Percentiles rank a stretch among this genome's conserved stretches.
These are phyloP conservation scores for Ormyrus thymus DNA, from an alignment of 2,888 invertebrate species.

Conservation along the genomic window DNA sequence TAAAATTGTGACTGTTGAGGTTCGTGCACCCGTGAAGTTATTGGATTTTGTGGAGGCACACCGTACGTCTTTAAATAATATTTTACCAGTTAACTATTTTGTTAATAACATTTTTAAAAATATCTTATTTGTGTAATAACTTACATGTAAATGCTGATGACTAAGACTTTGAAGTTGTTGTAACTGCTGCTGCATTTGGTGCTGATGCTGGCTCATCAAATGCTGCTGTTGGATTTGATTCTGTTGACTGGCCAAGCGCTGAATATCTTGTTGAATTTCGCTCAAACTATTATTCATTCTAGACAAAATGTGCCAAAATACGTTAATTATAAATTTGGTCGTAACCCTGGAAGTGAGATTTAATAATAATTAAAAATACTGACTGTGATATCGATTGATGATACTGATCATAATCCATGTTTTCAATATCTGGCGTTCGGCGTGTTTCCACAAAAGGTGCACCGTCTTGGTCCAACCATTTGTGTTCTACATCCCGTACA, in stretches of 20 bases:
- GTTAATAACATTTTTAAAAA: too few relatives aligned
- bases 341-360: not conserved
- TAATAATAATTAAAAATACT: conserved; percentile 70
- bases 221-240: conserved; percentile 84
- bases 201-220: conserved; percentile 77
- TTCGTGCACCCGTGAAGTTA: conserved; percentile 68
- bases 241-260: conserved; percentile 89
- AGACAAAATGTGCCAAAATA: conserved; percentile 61
- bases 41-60: conserved; percentile 67
- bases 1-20: conserved; percentile 82
- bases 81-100: too few relatives aligned
- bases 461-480: conserved; percentile 81
- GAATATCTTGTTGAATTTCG: conserved; percentile 95
- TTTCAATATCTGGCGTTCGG: conserved; percentile 86
- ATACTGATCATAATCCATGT: conserved; percentile 88
- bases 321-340: too few relatives aligned
- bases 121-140: not conserved
- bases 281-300: conserved; percentile 95
- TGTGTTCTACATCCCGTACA: conserved; percentile 78
- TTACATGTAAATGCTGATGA: conserved; percentile 72
- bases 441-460: conserved; percentile 80
- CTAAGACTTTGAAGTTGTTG: conserved; percentile 76
- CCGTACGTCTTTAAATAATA: conserved; percentile 64
- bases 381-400: conserved; percentile 89
- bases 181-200: conserved; percentile 79